These are phyloP conservation scores for Maconellicoccus hirsutus DNA, from an alignment of 1,140 invertebrate genomes.

Conservation along the genomic window DNA sequence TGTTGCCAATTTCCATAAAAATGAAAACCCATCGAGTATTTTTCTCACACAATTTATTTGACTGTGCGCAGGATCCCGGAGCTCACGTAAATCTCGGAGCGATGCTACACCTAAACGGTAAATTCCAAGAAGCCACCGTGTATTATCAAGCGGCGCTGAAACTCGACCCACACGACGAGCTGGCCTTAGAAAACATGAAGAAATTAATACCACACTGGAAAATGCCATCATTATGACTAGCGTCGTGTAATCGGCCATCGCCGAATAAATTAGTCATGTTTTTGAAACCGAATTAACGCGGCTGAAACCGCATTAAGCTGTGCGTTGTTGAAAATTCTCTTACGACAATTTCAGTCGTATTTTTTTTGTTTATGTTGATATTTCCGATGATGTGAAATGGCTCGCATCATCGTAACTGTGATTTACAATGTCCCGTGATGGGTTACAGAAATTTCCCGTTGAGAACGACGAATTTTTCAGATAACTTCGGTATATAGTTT, in stretches of 20 bases:
- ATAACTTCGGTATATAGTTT: too few relatives aligned
- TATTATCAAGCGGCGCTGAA: slow-evolving; percentile 70
- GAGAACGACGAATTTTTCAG: too few relatives aligned
- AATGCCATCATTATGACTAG: neutral
- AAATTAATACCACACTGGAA: slow-evolving; percentile 45
- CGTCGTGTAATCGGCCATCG: neutral
- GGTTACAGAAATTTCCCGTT: neutral
- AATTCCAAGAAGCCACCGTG: slow-evolving; percentile 68
- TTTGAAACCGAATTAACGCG: neutral
- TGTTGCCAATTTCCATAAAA: too few relatives aligned
- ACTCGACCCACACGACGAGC: slow-evolving; percentile 70
- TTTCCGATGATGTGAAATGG: too few relatives aligned
- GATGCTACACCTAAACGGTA: slow-evolving; percentile 82
- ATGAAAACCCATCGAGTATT: too few relatives aligned
- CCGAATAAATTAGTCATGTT: neutral
- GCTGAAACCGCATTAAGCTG: too few relatives aligned
- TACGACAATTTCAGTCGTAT: too few relatives aligned
- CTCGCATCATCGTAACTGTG: neutral
- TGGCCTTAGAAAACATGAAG: slow-evolving; percentile 75
- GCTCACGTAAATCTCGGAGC: slow-evolving; percentile 88
- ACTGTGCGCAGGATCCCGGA: slow-evolving; percentile 73
- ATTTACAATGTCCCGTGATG: neutral
- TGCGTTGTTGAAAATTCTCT: too few relatives aligned
- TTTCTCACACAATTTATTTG: slow-evolving; percentile 33
- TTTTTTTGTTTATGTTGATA: too few relatives aligned